Evolutionary conservation across 2,888 invertebrate species (phyloP).

Genomic region (Cosmia pyralina): DNA sequence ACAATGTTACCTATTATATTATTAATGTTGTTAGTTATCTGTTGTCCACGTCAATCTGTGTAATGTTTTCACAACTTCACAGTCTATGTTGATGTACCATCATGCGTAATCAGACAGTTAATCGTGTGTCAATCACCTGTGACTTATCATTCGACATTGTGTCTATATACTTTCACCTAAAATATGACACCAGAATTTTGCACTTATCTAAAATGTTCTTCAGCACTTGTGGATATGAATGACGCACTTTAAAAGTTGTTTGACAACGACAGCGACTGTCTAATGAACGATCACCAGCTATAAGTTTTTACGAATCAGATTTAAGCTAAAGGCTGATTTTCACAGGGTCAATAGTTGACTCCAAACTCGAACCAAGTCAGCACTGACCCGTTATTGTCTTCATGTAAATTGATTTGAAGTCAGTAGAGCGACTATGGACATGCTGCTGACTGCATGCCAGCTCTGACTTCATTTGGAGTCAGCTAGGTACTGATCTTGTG

Average conservation of each 20-base stretch:
- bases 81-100: not conserved
- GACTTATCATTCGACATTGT: conserved; percentile 22
- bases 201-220: conserved; percentile 6
- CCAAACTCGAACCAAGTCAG: no score
- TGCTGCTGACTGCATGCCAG: no score
- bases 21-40: not conserved
- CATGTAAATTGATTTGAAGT: no score
- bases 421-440: no score
- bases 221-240: not conserved
- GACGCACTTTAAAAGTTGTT: not conserved
- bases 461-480: no score
- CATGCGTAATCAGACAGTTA: conserved; percentile 9
- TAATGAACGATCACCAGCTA: not conserved
- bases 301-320: not conserved
- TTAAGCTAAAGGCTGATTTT: no score
- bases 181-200: conserved; percentile 17
- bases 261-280: not conserved
- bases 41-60: not conserved
- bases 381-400: no score
- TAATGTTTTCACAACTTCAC: conserved; percentile 3
- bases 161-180: conserved; percentile 6
- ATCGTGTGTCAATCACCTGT: conserved; percentile 36
- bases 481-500: no score
- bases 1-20: no score
- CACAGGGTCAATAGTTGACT: no score